Percentiles rank a stretch among this genome's conserved stretches.
Evolutionary conservation across 2,113 vertebrate species (phyloP).

Genomic region (Proterorhinus semilunaris): DNA sequence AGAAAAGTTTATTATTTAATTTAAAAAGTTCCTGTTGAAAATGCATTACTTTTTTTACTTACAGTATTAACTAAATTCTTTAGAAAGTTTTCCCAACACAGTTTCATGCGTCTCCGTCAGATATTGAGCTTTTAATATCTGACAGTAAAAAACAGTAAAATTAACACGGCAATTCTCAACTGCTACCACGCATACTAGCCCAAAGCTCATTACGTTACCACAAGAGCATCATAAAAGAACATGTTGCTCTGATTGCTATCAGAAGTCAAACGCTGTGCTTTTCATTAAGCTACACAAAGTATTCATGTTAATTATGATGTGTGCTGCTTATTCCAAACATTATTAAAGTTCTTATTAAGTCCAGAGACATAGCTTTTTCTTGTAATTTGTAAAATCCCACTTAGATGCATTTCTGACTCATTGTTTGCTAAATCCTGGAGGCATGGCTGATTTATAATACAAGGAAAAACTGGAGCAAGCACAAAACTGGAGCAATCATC

Average conservation of each 20-base stretch:
- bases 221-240: neutral
- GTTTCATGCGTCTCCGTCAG: neutral
- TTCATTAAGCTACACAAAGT: conserved; percentile 13
- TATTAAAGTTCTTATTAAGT: neutral
- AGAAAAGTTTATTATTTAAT: neutral
- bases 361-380: neutral
- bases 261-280: conserved; percentile 2
- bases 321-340: neutral
- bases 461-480: neutral
- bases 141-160: no score
- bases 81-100: neutral
- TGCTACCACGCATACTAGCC: neutral
- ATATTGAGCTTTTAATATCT: no score
- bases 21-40: neutral
- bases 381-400: neutral
- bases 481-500: no score
- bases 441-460: neutral
- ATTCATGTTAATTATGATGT: neutral
- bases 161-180: neutral
- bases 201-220: neutral
- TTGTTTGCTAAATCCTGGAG: neutral
- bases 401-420: neutral
- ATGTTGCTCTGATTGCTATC: conserved; percentile 7
- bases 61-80: neutral
- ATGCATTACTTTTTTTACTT: neutral